Percentiles rank a stretch among this genome's conserved stretches.
These are phyloP conservation scores for Grapholita molesta DNA, from an alignment of 1,140 invertebrate genomes.

Conservation along the genomic window DNA sequence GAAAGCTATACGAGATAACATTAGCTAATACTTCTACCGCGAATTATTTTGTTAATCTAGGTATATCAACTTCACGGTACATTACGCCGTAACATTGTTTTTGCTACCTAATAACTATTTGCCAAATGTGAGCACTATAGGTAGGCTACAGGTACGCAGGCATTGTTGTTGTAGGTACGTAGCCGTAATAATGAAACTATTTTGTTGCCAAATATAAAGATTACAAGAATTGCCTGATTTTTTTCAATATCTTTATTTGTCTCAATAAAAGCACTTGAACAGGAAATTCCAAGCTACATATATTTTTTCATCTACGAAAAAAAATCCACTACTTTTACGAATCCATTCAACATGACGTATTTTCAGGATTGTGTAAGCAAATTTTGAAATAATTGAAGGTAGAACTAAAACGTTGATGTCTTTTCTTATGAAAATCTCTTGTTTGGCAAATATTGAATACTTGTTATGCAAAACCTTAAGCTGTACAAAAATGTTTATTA, in stretches of 20 bases:
- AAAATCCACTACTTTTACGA: background rate
- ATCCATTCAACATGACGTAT: background rate
- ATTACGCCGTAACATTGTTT: background rate
- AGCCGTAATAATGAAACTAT: too few species aligned
- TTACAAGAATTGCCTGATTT: background rate
- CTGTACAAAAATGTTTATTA: background rate
- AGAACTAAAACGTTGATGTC: constrained; percentile 41
- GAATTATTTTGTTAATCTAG: background rate
- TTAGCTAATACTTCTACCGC: background rate
- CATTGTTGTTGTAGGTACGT: too few species aligned
- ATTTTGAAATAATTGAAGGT: background rate
- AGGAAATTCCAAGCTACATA: too few species aligned
- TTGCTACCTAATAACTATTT: background rate
- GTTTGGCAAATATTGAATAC: background rate
- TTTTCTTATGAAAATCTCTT: constrained; percentile 24
- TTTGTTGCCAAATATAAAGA: too few species aligned
- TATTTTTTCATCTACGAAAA: background rate
- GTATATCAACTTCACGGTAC: background rate
- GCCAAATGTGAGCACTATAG: too few species aligned
- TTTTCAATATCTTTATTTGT: background rate
- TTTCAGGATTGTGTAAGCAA: background rate
- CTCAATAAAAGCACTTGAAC: too few species aligned
- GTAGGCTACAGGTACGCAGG: too few species aligned
- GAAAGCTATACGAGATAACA: background rate
- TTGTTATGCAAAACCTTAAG: background rate